Evolutionary conservation across 1,140 invertebrate genomes (phyloP), one percentile per base, ranked within the genome.

Genomic region (Ips typographus): DNA sequence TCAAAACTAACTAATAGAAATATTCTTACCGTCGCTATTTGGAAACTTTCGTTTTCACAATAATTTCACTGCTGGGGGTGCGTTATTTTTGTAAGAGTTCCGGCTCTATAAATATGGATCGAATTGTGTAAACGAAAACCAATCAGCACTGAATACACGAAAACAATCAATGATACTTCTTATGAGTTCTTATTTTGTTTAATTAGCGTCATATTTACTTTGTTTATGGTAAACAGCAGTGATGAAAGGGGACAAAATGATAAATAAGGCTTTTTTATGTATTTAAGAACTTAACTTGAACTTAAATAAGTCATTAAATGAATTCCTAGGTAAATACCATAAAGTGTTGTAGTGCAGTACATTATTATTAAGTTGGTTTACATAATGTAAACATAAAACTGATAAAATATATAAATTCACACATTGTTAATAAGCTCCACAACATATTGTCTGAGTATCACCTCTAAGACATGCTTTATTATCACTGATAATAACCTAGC

Each of bases 121-220:
- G 2, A 47, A 36, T 55, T 55, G 52, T 55, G 52, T 55, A 55
- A 55, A 55, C 37, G 7, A 37, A 55, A 55, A 55, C 36, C 6
- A 55, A 36, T 55, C n/a, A 8, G 1, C 4, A 55, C 37, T 55
- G 6, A 38, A 55, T 37, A 55, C 52, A 55, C 37, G 37, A 55
- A 55, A 38, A 55, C 52, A 49, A 49, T 49, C 44, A 49, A 49
- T 49, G 22, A 49, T 22, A 22, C 22, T 49, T 8, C 44, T 49
- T 49, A 49, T 6, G 1, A 8, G 44, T 49, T 22, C 22, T 49
- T 49, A 2, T 22, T 49, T 49, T 49, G 6, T 49, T 49, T 49
- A 49, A 49, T 49, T 49, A 49, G 22, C 44, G 44, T 49, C 44
- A 22, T 22, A 22, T 22, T 22, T 22, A 49, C 44, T 49, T 49